A percentile compares a stretch with the other conserved stretches of the same genome.
phyloP scores from a whole-genome alignment of 2,888 invertebrate genomes.

The Stenchaetothrips biformis region DNA sequence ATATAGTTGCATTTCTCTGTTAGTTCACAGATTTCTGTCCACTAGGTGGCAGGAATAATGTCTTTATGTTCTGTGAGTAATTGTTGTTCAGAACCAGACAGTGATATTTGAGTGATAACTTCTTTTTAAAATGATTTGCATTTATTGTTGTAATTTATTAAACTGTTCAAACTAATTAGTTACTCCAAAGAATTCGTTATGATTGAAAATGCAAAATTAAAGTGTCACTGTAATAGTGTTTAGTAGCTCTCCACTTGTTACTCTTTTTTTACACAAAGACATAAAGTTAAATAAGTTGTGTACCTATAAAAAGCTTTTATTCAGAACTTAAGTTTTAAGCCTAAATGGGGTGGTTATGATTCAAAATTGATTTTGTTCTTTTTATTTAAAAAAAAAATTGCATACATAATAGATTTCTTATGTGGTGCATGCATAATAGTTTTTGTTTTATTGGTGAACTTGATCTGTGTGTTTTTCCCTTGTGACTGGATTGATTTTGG shows the following conservation, averaged over 20 bases:
- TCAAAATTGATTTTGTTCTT: constrained; percentile 6
- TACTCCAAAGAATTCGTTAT: constrained; percentile 19
- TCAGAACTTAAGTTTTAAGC: not conserved
- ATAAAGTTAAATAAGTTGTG: constrained; percentile 2
- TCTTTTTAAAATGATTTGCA: constrained; percentile 14
- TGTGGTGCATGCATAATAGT: not conserved
- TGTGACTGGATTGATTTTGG: not conserved
- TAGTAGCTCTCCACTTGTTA: constrained; percentile 6
- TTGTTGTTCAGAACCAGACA: constrained; percentile 2
- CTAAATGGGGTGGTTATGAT: not conserved
- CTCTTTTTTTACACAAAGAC: constrained; percentile 19
- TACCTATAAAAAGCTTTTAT: constrained; percentile 4
- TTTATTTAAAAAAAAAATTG: not conserved
- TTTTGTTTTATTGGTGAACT: not conserved
- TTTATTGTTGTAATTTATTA: constrained; percentile 25
- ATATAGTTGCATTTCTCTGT: not conserved
- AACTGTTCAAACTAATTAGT: constrained; percentile 19
- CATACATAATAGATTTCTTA: not conserved
- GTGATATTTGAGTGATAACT: constrained; percentile 24
- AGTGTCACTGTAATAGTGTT: not conserved
- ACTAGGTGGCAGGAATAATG: not conserved
- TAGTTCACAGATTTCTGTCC: not conserved
- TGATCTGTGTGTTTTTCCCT: not conserved
- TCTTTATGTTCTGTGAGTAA: constrained; percentile 8
- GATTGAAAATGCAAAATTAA: constrained; percentile 22